Evolutionary conservation across 1,140 invertebrate species (phyloP).

Genomic region (Temnothorax longispinosus): DNA sequence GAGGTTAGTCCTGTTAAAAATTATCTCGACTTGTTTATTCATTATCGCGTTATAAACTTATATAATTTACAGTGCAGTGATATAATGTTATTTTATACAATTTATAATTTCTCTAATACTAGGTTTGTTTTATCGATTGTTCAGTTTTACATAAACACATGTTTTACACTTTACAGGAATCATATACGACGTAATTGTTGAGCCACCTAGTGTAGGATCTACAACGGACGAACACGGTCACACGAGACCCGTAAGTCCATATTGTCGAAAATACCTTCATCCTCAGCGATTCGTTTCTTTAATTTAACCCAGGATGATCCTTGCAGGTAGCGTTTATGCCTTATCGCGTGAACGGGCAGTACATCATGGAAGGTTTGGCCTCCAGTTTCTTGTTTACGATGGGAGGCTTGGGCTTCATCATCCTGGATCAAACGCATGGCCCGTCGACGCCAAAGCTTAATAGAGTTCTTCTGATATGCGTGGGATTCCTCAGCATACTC

Average conservation of each 20-base stretch:
- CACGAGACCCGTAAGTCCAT: conserved; percentile 91
- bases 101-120: background rate
- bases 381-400: conserved; percentile 98
- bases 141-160: conserved; percentile 6
- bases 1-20: conserved; percentile 89
- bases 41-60: background rate
- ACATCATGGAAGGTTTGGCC: conserved; percentile 99
- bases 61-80: background rate
- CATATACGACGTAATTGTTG: conserved; percentile 99
- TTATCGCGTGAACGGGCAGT: conserved; percentile 98
- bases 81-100: background rate
- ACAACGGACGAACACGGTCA: conserved; percentile 99
- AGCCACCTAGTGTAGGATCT: conserved; percentile 98
- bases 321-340: conserved; percentile 98
- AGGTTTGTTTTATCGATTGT: background rate
- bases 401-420: conserved; percentile 98
- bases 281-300: background rate
- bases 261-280: conserved; percentile 65
- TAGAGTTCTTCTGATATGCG: conserved; percentile 94
- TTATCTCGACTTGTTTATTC: conserved; percentile 20
- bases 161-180: conserved; percentile 92
- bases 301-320: background rate
- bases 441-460: conserved; percentile 97
- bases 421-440: conserved; percentile 97
- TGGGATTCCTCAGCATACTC: conserved; percentile 97